Conservation (phyloP, 2,888 invertebrate species). For the Crioceris asparagi region DNA sequence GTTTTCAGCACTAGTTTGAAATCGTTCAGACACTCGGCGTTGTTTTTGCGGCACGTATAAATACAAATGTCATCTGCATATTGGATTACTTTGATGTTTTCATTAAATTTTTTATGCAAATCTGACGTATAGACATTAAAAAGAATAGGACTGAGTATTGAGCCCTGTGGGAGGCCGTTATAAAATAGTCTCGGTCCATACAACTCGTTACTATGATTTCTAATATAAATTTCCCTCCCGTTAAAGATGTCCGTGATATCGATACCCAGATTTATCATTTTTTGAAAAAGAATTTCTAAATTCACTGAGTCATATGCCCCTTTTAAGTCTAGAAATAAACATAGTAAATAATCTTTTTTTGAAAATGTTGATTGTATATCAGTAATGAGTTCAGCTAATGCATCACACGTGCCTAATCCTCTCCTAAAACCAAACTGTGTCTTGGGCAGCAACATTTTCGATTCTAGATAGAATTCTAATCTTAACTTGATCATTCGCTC, state of each 20-base stretch:
- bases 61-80: conserved; percentile 3
- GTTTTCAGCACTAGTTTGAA: too few species aligned
- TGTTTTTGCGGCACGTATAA: too few species aligned
- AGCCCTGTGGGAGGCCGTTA: conserved; percentile 11
- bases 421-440: conserved; percentile 5
- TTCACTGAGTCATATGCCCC: conserved; percentile 4
- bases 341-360: conserved; percentile 3
- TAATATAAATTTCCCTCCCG: conserved; percentile 4
- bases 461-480: conserved; percentile 2
- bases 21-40: too few species aligned
- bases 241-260: conserved; percentile 2
- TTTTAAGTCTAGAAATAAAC: conserved; percentile 5
- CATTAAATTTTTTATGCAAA: neutral
- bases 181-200: conserved; percentile 14
- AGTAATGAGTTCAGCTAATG: conserved; percentile 3
- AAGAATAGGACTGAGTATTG: neutral
- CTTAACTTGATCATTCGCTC: conserved; percentile 4
- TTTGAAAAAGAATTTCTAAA: neutral
- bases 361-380: conserved; percentile 5
- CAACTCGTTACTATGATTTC: conserved; percentile 9
- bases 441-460: conserved; percentile 1
- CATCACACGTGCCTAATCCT: conserved; percentile 3
- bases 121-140: conserved; percentile 2
- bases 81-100: conserved; percentile 1
- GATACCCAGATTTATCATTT: conserved; percentile 1